These are phyloP conservation scores for Pogonognathellus flavescens DNA, from an alignment of 1,140 invertebrate genomes.

Conservation along the genomic window DNA sequence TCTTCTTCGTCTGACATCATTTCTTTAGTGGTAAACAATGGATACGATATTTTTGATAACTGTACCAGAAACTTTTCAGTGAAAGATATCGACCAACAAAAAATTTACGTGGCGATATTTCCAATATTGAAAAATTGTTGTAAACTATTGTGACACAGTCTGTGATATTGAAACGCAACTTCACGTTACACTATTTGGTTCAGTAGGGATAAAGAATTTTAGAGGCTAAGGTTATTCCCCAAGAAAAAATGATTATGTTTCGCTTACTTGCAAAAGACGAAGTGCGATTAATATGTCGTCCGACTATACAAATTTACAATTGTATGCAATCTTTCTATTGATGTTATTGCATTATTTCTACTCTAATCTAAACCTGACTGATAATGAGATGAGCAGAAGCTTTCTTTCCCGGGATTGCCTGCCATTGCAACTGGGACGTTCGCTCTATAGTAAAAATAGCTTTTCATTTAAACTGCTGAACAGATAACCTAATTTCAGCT, in stretches of 20 bases:
- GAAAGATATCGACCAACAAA: not conserved
- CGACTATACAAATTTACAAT: not conserved
- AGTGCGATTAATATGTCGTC: not conserved
- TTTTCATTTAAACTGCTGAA: not conserved
- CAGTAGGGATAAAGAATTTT: not conserved
- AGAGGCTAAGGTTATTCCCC: not conserved
- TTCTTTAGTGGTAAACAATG: not conserved
- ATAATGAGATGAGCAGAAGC: conserved; percentile 45
- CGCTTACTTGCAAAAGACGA: conserved; percentile 4
- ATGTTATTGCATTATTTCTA: conserved; percentile 31
- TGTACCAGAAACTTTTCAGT: no score
- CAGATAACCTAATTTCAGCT: conserved; percentile 42
- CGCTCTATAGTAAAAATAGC: conserved; percentile 34
- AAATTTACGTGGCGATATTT: not conserved
- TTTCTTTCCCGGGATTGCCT: conserved; percentile 29
- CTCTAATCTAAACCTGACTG: conserved; percentile 46
- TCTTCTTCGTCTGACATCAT: conserved; percentile 36
- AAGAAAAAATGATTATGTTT: conserved; percentile 7
- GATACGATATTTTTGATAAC: not conserved
- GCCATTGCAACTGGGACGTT: conserved; percentile 14
- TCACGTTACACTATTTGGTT: conserved; percentile 2
- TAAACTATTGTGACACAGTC: not conserved
- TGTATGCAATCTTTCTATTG: conserved; percentile 32
- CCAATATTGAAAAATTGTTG: not conserved
- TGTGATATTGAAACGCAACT: no score